Percentiles rank a stretch among this genome's conserved stretches.
phyloP scores from a whole-genome alignment of 2,797 vertebrate species.

The Acanthurus lineatus region DNA sequence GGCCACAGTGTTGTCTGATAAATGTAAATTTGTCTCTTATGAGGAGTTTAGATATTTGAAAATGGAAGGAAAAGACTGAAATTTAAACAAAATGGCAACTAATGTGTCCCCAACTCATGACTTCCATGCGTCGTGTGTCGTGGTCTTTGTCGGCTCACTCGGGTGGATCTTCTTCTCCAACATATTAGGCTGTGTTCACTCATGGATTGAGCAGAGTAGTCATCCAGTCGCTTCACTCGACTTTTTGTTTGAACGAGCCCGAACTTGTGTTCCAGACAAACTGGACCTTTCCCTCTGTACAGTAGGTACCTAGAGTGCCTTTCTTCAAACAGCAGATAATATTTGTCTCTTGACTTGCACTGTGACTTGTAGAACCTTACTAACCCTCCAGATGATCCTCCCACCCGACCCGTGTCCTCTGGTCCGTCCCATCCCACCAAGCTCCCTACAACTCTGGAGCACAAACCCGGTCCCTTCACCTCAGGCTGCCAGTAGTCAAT shows the following conservation, averaged over 20 bases:
- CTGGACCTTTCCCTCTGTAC: conserved; percentile 73
- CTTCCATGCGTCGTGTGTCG: conserved; percentile 28
- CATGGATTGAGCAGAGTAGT: conserved; percentile 33
- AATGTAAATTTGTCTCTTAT: conserved; percentile 1
- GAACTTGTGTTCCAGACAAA: conserved; percentile 55
- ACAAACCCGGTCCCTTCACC: conserved; percentile 58
- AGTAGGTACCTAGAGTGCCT: conserved; percentile 86
- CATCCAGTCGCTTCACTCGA: conserved; percentile 38
- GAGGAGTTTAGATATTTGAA: conserved; percentile 32
- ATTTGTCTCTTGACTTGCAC: conserved; percentile 85
- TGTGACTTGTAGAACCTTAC: conserved; percentile 81
- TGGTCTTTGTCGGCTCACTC: conserved; percentile 23
- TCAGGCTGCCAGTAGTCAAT: conserved; percentile 76
- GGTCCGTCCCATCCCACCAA: conserved; percentile 15
- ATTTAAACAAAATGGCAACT: conserved; percentile 32
- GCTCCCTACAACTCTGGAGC: conserved; percentile 46
- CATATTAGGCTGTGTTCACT: conserved; percentile 19
- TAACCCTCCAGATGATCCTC: conserved; percentile 43
- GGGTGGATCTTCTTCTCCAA: conserved; percentile 32
- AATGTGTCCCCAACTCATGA: conserved; percentile 17
- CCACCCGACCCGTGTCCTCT: conserved; percentile 4
- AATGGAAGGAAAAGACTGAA: conserved; percentile 47
- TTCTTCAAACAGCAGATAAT: conserved; percentile 83
- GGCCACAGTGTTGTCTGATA: conserved; percentile 37
- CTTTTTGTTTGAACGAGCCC: conserved; percentile 51